Evolutionary conservation across 2,888 invertebrate genomes (phyloP).

Genomic region (Piscicola geometra): DNA sequence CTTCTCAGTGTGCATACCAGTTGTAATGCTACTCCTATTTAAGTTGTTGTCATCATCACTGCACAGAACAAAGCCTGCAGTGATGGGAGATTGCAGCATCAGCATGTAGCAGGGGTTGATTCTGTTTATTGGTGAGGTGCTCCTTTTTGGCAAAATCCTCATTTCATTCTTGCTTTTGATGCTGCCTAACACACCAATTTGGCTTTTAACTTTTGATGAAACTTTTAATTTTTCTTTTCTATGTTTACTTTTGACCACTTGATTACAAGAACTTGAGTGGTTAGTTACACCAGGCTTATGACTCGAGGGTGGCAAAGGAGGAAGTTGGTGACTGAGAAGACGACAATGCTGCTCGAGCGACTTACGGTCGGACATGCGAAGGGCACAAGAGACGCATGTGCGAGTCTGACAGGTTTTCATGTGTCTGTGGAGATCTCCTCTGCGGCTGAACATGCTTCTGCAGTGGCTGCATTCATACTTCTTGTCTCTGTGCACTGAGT

Average conservation of each 20-base stretch:
- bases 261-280: too few species aligned
- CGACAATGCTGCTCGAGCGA: slow-evolving; percentile 5
- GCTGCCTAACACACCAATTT: too few species aligned
- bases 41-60: not conserved
- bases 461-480: not conserved
- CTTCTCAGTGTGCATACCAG: not conserved
- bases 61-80: not conserved
- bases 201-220: too few species aligned
- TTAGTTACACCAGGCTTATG: too few species aligned
- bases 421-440: slow-evolving; percentile 12
- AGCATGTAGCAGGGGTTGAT: too few species aligned
- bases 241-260: too few species aligned
- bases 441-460: slow-evolving; percentile 10
- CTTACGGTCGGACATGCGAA: not conserved
- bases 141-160: not conserved
- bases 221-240: too few species aligned
- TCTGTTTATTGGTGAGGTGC: not conserved
- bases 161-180: slow-evolving; percentile 7
- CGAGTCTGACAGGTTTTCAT: not conserved
- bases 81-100: not conserved
- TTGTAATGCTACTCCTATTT: not conserved
- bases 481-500: slow-evolving; percentile 22
- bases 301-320: not conserved
- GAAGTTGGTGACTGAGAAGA: not conserved
- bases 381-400: not conserved